Evolutionary conservation across 2,797 vertebrate genomes (phyloP).

Genomic region (Onychomys torridus): DNA sequence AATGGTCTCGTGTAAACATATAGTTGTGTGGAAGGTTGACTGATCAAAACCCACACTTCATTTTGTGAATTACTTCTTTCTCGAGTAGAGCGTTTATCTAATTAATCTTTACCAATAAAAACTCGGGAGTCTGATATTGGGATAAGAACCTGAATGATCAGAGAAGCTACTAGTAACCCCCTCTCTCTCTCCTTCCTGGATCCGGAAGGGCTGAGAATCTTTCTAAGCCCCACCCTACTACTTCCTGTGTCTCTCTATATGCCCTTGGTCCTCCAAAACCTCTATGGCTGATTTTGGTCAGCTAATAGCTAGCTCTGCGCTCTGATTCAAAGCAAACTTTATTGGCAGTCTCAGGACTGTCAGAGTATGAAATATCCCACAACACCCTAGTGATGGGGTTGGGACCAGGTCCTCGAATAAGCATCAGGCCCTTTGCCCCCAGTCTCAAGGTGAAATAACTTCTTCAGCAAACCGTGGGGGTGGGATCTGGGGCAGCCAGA

Average conservation of each 20-base stretch:
- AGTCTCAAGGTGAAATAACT: not conserved
- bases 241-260: not conserved
- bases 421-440: not conserved
- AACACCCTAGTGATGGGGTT: not conserved
- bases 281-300: not conserved
- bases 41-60: constrained; percentile 40
- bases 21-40: not conserved
- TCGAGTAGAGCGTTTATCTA: not conserved
- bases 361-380: not conserved
- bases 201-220: not conserved
- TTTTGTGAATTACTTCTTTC: not conserved
- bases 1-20: not conserved
- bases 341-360: not conserved
- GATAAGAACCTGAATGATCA: not conserved
- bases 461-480: not conserved
- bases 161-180: too few relatives aligned
- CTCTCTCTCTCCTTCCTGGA: not conserved
- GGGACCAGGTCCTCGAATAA: too few relatives aligned
- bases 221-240: not conserved
- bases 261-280: not conserved
- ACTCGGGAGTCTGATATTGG: too few relatives aligned
- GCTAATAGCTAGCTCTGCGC: not conserved
- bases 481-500: constrained; percentile 22
- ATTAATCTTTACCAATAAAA: not conserved
- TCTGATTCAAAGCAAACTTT: not conserved